Base-by-base conservation (phyloP, 2,113 vertebrate species). In the Platysteira castanea region DNA sequence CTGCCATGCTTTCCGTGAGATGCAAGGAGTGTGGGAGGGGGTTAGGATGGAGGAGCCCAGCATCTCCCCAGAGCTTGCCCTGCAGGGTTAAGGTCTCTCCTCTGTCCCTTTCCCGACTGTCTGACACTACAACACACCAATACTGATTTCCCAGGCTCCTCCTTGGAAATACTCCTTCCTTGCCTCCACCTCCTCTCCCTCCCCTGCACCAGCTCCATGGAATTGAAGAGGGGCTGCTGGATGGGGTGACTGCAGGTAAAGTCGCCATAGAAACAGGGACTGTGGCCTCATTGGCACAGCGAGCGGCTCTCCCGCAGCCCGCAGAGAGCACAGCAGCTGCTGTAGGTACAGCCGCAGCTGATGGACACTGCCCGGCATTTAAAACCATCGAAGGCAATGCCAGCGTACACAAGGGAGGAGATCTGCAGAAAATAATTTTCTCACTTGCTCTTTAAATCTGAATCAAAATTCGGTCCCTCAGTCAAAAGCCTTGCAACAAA, bases 251-350 rank as follows among this genome's bases (percentile, higher is more conserved):
- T 33, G 63, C 4, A 14, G 79, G 84, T 85, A 13, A 70, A 76
- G 92, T 96, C 69, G 6, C 96, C 95, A 95, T 96, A 73, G 97
- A 84, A 97, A 96, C 90, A 1, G 59, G 23, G 80, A 47, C 88
- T 95, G 42, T 27, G 69, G 83, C 52, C 88, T 71, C 82, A 15
- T 63, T 84, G 1, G 1, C 54, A 3, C 59, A 63, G 27, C 0
- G 3, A 90, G 87, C 61, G 18, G 46, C 76, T 60, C 69, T 46
- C 46, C 17, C 1, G 35, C 80, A 79, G 78, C 52, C 77, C 0
- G 0, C 16, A 7, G 63, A 26, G 54, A 75, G 39, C 57, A 10
- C 30, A 24, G 57, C 35, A 22, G 50, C 84, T 46, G 27, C 1
- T 19, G 22, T 3, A 28, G 42, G 16, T 31, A 1, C 20, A 63